Conservation (phyloP, 1,140 invertebrate species). For the Chymomyza costata region DNA sequence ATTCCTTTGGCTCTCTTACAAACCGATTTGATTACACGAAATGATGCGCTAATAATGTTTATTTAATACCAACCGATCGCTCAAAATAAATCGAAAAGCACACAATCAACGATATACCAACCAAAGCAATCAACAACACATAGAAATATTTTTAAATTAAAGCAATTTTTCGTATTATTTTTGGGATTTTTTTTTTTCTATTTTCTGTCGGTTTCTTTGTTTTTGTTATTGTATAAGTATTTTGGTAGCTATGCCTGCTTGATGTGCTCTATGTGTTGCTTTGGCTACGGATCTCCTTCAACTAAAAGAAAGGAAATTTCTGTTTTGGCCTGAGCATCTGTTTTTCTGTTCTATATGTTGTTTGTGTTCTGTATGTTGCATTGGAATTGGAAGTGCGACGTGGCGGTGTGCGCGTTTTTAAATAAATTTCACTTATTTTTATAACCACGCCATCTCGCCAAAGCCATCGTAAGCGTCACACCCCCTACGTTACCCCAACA, state of each 20-base stretch:
- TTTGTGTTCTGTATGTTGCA: constrained; percentile 28
- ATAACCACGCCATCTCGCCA: too few species aligned
- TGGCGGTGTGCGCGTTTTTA: constrained; percentile 7
- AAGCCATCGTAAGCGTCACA: too few species aligned
- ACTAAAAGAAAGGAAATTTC: constrained; percentile 65
- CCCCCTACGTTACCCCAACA: too few species aligned
- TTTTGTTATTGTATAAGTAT: constrained; percentile 56
- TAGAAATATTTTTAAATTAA: constrained; percentile 58
- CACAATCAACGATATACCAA: constrained; percentile 13
- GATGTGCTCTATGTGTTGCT: constrained; percentile 37
- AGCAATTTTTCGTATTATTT: constrained; percentile 61
- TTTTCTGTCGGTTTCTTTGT: constrained; percentile 41
- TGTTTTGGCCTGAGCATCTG: constrained; percentile 32
- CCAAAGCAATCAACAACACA: constrained; percentile 19
- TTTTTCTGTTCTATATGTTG: constrained; percentile 31
- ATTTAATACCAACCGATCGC: constrained; percentile 54
- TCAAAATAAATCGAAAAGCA: constrained; percentile 61
- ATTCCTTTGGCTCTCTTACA: too few species aligned
- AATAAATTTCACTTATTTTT: constrained; percentile 18
- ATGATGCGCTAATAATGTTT: constrained; percentile 52
- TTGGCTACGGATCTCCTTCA: constrained; percentile 54
- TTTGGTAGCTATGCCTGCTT: constrained; percentile 17
- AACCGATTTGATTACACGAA: constrained; percentile 39
- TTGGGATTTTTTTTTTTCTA: constrained; percentile 55
- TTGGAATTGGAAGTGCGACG: constrained; percentile 33